These are phyloP conservation scores for Ryuthela nishihirai DNA, from an alignment of 2,888 invertebrate species.

Conservation along the genomic window DNA sequence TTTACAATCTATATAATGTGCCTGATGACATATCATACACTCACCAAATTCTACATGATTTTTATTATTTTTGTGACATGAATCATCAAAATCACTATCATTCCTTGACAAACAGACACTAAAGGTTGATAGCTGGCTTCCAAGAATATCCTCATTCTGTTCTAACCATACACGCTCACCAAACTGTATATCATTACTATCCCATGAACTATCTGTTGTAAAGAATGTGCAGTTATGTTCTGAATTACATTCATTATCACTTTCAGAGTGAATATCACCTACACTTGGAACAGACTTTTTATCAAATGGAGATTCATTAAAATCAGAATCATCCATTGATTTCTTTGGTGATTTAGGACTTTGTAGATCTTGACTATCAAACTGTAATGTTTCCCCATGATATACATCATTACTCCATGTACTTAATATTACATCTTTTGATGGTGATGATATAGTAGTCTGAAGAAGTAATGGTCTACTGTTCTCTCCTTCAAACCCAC, in stretches of 20 bases:
- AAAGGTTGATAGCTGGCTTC: conserved; percentile 30
- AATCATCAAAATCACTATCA: conserved; percentile 14
- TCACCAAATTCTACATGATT: conserved; percentile 34
- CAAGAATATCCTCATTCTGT: conserved; percentile 18
- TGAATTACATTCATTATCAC: conserved; percentile 31
- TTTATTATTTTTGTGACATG: conserved; percentile 13
- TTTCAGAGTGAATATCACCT: conserved; percentile 31
- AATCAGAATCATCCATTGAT: conserved; percentile 36
- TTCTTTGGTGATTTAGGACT: conserved; percentile 37
- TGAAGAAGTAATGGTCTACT: conserved; percentile 34
- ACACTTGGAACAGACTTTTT: conserved; percentile 37
- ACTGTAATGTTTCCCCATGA: conserved; percentile 21
- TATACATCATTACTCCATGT: conserved; percentile 36
- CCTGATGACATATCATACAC: conserved; percentile 31
- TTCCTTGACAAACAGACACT: conserved; percentile 25
- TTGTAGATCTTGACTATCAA: conserved; percentile 25
- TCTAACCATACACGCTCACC: conserved; percentile 13
- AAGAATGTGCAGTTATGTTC: conserved; percentile 30
- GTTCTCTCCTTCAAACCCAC: conserved; percentile 39
- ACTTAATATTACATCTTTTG: conserved; percentile 27
- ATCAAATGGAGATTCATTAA: conserved; percentile 37
- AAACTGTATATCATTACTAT: conserved; percentile 4
- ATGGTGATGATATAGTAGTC: conserved; percentile 29
- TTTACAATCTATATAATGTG: conserved; percentile 28
- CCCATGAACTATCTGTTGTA: conserved; percentile 23